Base-by-base conservation (phyloP, 2,797 vertebrate genomes). In the Dermochelys coriacea region DNA sequence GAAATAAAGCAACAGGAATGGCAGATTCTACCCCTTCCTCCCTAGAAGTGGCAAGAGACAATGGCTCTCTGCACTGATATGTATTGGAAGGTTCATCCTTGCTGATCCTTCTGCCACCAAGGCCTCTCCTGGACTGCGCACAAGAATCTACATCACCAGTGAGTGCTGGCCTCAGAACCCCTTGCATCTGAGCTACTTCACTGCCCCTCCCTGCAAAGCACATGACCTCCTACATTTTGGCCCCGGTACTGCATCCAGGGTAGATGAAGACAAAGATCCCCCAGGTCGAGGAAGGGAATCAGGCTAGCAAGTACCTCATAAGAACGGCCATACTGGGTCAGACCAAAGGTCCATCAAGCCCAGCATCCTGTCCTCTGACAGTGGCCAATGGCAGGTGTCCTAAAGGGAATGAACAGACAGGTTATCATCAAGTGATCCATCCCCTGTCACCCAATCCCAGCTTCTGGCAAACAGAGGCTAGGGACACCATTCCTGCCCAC, bases 161-260 rank as follows among this genome's bases (percentile, higher is more conserved):
- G 37, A 37, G 2, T 2, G 12, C 5, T 74, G 29, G 0, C 84
- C 51, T 49, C 0, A 0, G 54, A 54, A 8, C 12, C 14, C 2
- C 3, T 47, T 12, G 0, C 6, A 54, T 12, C 7, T 31, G 15
- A 29, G 37, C 23, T 29, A 47, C 25, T 45, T 12, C 14, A 18
- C 29, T 47, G 11, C 18, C 47, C 27, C 7, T 80, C 29, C 34
- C 8, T 37, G 5, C 11, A 82, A 82, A 49, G 45, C 80, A 31
- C 16, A 49, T 49, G 27, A 14, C 45, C 74, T 10, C 14, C 45
- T 21, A 71, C 64, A 8, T 16, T 77, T 49, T 49, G 41, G 74
- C 74, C 74, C 10, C 64, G 82, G 79, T 34, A 6, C 31, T 27
- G 2, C 2, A 14, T 4, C 6, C 12, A 5, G 47, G 68, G 31